Conservation (phyloP, 1,140 invertebrate species). For the Drosophila willistoni region DNA sequence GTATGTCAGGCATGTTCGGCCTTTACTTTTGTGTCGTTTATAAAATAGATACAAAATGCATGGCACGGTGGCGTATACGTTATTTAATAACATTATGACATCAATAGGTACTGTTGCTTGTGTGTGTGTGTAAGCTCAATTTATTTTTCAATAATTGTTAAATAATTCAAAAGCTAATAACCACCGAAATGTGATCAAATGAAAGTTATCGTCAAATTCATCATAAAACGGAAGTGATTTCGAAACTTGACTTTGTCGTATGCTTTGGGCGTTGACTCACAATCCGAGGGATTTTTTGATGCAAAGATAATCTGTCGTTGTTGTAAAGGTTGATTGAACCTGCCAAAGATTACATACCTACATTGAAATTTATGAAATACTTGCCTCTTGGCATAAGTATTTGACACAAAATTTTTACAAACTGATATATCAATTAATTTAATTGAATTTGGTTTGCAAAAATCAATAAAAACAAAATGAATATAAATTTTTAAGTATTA, state of each 20-base stretch:
- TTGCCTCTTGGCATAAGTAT: background rate
- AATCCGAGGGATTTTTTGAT: background rate
- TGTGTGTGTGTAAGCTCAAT: constrained; percentile 43
- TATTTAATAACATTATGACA: constrained; percentile 78
- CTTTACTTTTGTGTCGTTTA: constrained; percentile 53
- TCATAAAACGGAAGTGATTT: constrained; percentile 15
- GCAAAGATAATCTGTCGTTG: background rate
- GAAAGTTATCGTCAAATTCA: constrained; percentile 51
- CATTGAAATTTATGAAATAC: background rate
- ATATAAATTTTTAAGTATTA: background rate
- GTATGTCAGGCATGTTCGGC: constrained; percentile 64
- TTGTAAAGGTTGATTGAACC: constrained; percentile 9
- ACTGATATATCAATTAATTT: constrained; percentile 9
- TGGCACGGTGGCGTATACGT: constrained; percentile 65
- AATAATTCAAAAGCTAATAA: constrained; percentile 44
- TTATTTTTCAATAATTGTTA: constrained; percentile 54
- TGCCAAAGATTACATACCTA: background rate
- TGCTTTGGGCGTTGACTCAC: constrained; percentile 1
- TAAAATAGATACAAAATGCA: constrained; percentile 71
- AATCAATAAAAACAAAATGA: background rate
- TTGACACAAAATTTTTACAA: background rate
- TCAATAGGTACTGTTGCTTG: constrained; percentile 51
- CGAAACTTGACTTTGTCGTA: background rate
- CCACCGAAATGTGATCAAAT: constrained; percentile 29
- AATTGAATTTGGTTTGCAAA: background rate